A percentile compares a stretch with the other conserved stretches of the same genome.
Conservation (phyloP, 92 coral and sea anemone species). For the Zoanthus solanderi region DNA sequence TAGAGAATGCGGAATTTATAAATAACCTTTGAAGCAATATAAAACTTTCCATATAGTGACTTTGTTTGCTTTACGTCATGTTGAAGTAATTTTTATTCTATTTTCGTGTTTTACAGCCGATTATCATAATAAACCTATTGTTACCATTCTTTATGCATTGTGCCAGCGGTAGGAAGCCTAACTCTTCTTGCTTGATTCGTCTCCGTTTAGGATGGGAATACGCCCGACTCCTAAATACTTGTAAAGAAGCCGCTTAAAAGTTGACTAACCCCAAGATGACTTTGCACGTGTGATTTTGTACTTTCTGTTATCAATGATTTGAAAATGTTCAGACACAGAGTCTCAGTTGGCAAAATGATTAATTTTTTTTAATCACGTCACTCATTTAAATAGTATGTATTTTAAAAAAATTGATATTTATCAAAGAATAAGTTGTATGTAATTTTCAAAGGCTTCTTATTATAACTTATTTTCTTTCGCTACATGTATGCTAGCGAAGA, state of each 20-base stretch:
- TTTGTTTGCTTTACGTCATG: not conserved
- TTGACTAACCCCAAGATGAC: too few relatives aligned
- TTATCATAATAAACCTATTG: not conserved
- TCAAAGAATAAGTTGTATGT: not conserved
- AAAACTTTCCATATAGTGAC: not conserved
- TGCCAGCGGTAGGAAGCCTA: not conserved
- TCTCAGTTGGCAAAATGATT: not conserved
- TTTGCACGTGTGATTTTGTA: too few relatives aligned
- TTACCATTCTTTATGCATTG: not conserved
- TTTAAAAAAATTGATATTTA: not conserved
- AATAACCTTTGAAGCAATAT: not conserved
- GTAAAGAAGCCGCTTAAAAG: not conserved
- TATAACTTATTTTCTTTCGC: not conserved
- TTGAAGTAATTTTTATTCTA: too few relatives aligned
- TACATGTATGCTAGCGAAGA: not conserved
- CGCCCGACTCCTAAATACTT: not conserved
- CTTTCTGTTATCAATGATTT: too few relatives aligned
- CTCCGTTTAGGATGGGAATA: not conserved
- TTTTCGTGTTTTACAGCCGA: not conserved
- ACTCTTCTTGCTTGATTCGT: not conserved
- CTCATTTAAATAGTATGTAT: not conserved
- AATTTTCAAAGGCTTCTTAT: not conserved
- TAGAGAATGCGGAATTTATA: not conserved
- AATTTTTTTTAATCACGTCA: too few relatives aligned
- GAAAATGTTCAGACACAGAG: not conserved